Percentiles rank a stretch among this genome's conserved stretches.
Conservation (phyloP, 2,888 invertebrate species). For the Caenorhabditis uteleia region DNA sequence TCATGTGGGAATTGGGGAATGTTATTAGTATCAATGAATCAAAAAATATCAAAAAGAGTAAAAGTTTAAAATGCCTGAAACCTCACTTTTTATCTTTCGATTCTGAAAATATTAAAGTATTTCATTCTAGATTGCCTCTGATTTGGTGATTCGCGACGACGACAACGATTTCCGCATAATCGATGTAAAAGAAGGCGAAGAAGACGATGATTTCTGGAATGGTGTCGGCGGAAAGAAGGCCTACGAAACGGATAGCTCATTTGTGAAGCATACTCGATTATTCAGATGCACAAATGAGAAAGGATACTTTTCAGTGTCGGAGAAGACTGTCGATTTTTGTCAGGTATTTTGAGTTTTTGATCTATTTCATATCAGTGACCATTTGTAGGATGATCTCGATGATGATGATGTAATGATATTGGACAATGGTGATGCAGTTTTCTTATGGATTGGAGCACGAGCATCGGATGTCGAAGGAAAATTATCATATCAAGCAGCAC, state of each 20-base stretch:
- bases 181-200: constrained; percentile 62
- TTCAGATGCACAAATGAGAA: constrained; percentile 99
- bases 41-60: no score
- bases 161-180: constrained; percentile 51
- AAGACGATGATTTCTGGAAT: constrained; percentile 64
- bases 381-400: constrained; percentile 87
- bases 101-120: not conserved
- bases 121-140: constrained; percentile 57
- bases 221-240: constrained; percentile 61
- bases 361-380: not conserved
- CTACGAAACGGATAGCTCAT: constrained; percentile 78
- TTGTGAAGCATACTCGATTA: constrained; percentile 88
- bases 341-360: constrained; percentile 76
- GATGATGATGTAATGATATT: constrained; percentile 99
- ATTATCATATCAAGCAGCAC: constrained; percentile 92
- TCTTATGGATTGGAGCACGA: constrained; percentile 93
- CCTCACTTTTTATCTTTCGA: not conserved
- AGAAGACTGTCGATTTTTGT: constrained; percentile 97
- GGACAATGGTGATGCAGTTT: constrained; percentile 96
- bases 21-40: no score
- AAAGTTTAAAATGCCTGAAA: no score
- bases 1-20: no score
- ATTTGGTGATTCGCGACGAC: constrained; percentile 59
- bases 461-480: constrained; percentile 99
- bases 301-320: constrained; percentile 97